Evolutionary conservation across 2,888 invertebrate genomes (phyloP).

Genomic region (Isoperla grammatica): DNA sequence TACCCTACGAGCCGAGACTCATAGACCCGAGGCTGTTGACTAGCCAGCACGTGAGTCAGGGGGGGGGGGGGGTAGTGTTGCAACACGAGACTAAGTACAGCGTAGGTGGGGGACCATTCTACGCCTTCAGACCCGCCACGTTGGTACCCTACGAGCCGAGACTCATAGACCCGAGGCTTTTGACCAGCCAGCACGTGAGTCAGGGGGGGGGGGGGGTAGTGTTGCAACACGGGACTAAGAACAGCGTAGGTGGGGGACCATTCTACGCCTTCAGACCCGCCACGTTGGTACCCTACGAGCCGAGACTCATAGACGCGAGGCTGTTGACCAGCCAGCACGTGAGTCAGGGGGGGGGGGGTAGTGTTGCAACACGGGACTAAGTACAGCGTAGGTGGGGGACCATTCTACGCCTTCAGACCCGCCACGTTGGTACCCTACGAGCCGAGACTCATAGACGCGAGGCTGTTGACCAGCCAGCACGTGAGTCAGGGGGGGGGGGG

Average conservation of each 20-base stretch:
- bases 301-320: constrained; percentile 70
- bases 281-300: constrained; percentile 83
- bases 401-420: constrained; percentile 59
- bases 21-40: constrained; percentile 71
- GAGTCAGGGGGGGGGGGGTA: too few relatives aligned
- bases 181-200: constrained; percentile 74
- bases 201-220: too few relatives aligned
- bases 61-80: too few relatives aligned
- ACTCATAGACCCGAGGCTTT: constrained; percentile 67
- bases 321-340: constrained; percentile 78
- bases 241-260: too few relatives aligned
- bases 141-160: constrained; percentile 84
- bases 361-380: too few relatives aligned
- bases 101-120: constrained; percentile 29
- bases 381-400: too few relatives aligned
- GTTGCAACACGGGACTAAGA: too few relatives aligned
- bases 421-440: constrained; percentile 85
- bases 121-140: constrained; percentile 72
- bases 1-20: constrained; percentile 83
- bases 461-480: constrained; percentile 71
- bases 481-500: too few relatives aligned
- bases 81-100: too few relatives aligned
- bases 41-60: constrained; percentile 63
- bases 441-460: constrained; percentile 72
- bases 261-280: constrained; percentile 64